Evolutionary conservation across 92 coral and sea anemone genomes (phyloP), one percentile per base, ranked within the genome.

Genomic region (Palythoa grandiflora): DNA sequence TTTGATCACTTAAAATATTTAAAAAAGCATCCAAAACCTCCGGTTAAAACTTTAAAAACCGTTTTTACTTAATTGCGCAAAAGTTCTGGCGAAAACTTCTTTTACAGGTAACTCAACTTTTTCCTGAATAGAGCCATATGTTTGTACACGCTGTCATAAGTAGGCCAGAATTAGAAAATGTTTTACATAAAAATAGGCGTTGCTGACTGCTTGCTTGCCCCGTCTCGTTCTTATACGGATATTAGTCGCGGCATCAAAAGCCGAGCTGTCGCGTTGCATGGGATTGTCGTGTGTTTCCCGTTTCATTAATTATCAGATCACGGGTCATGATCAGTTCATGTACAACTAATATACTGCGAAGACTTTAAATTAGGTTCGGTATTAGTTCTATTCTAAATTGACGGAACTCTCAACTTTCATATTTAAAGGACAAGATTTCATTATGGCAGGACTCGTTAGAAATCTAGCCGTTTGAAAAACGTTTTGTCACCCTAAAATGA

Each of bases 91-190:
- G 6, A 44, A 44, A 44, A 44, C 50, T 44, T 44, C 6, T 11
- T n/a, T 57, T 14, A 5, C 5, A 5, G 1, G 9, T 61, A 37
- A 3, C 60, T 14, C 16, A 14, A 28, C 28, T 14, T 68, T 21
- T 21, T 71, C 40, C 28, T 66, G n/a, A 81, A 66, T 81, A 12
- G 57, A 35, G 75, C 86, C 86, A 65, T 81, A 81, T 81, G 86
- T 81, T 81, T 81, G 86, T 81, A 71, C 86, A 81, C 86, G 86
- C 86, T 81, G 57, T 81, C 75, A 81, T 65, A 6, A 63, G 86
- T 44, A 48, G 39, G 63, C 75, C 28, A 17, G 38, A 44, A 81
- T 8, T 66, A 68, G 47, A 36, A n/a, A 20, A 44, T 68, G 76
- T 81, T 81, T 81, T 63, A 81, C 86, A 81, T 81, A 47, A 81